Percentiles rank a stretch among this genome's conserved stretches.
These are phyloP conservation scores for Columba janthina DNA, from an alignment of 2,113 vertebrate genomes.

Conservation along the genomic window DNA sequence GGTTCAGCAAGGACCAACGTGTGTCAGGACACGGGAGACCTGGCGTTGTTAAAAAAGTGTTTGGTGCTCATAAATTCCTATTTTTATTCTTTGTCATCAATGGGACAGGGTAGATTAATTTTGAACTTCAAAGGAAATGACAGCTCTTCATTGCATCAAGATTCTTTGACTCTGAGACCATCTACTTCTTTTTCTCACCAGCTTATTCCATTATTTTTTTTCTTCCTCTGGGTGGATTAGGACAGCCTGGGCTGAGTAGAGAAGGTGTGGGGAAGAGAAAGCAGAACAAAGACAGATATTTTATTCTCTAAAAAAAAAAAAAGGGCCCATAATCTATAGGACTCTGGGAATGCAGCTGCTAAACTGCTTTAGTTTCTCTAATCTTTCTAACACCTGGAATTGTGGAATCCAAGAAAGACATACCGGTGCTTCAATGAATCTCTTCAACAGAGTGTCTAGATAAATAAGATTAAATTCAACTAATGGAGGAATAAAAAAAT, in stretches of 20 bases:
- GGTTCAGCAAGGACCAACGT: neutral
- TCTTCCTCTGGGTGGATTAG: neutral
- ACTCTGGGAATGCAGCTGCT: neutral
- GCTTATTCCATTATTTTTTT: neutral
- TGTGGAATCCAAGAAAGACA: neutral
- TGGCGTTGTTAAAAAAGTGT: neutral
- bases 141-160: neutral
- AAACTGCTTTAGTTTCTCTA: neutral
- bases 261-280: neutral
- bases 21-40: neutral
- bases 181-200: neutral
- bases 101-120: neutral
- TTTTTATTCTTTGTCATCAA: neutral
- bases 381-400: neutral
- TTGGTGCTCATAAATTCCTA: neutral
- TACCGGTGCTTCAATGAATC: neutral
- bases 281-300: neutral
- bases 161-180: neutral
- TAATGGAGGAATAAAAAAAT: neutral
- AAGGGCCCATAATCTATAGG: neutral
- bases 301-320: neutral
- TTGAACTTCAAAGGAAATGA: neutral
- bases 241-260: neutral
- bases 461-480: slow-evolving; percentile 16
- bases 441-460: neutral